phyloP scores from a whole-genome alignment of 1,140 invertebrate species.

The Lasioglossum albipes region DNA sequence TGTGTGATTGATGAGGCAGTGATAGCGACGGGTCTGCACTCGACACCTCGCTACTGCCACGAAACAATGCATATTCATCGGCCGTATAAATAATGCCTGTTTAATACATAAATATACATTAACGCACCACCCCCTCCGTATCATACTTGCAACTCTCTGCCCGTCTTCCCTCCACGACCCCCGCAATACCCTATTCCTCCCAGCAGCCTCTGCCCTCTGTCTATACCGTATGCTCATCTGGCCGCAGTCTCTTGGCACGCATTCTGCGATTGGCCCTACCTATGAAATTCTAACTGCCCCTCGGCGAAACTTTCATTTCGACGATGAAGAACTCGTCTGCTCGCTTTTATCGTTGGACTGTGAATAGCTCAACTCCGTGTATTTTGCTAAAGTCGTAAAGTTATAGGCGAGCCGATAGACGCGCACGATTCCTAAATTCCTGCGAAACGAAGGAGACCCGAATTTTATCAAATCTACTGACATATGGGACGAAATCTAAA shows the following conservation, averaged over 20 bases:
- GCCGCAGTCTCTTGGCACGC: background rate
- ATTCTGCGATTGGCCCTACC: background rate
- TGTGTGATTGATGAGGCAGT: slow-evolving; percentile 79
- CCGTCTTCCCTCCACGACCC: slow-evolving; percentile 5
- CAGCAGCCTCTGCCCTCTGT: background rate
- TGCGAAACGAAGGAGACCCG: too few species aligned
- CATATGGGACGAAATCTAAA: too few species aligned
- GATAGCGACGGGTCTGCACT: slow-evolving; percentile 79
- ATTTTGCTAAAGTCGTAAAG: too few species aligned
- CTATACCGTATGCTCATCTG: background rate
- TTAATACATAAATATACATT: slow-evolving; percentile 79
- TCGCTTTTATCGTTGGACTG: too few species aligned
- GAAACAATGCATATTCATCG: slow-evolving; percentile 79
- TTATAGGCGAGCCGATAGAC: too few species aligned
- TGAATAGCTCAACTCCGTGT: too few species aligned
- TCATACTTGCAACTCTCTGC: slow-evolving; percentile 20
- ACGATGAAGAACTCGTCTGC: too few species aligned
- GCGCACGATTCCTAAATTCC: too few species aligned
- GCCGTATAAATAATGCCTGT: slow-evolving; percentile 79
- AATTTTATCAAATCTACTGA: too few species aligned
- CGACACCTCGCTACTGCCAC: slow-evolving; percentile 78
- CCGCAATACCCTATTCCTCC: background rate
- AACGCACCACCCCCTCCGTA: slow-evolving; percentile 41
- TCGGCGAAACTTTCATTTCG: too few species aligned
- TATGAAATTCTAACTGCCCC: too few species aligned